Evolutionary conservation across 2,113 vertebrate species (phyloP).

Genomic region (Prochilodus magdalenae): DNA sequence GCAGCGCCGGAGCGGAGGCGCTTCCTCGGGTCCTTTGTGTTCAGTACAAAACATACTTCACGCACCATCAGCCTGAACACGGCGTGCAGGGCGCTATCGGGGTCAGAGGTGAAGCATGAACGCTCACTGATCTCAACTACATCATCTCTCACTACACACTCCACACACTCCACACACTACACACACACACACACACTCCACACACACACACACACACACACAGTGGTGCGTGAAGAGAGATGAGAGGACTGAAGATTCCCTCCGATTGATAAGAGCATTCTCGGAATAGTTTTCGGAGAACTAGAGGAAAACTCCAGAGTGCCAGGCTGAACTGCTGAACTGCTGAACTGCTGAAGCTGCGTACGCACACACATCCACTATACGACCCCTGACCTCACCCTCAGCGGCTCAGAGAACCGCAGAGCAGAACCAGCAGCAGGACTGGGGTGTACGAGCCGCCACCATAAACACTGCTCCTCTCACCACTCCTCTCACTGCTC

Average conservation of each 20-base stretch:
- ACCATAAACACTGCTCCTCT: no score
- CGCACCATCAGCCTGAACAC: no score
- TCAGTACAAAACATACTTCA: no score
- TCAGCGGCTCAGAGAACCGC: no score
- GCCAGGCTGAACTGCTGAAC: neutral
- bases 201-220: neutral
- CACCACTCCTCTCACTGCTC: no score
- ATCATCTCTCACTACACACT: neutral
- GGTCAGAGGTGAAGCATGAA: neutral
- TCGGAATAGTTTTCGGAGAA: slow-evolving; percentile 52
- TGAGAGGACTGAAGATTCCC: slow-evolving; percentile 3
- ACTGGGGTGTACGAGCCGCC: no score
- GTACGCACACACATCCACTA: neutral
- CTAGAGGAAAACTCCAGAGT: neutral
- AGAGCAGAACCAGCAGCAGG: no score
- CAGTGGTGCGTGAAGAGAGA: neutral
- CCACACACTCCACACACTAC: no score
- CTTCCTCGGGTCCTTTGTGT: no score
- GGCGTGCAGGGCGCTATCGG: neutral
- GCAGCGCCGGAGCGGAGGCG: no score
- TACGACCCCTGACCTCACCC: no score
- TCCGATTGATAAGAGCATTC: slow-evolving; percentile 58
- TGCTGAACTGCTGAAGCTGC: no score
- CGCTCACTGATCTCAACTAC: neutral
- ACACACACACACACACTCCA: slow-evolving; percentile 2